Percentiles rank a stretch among this genome's conserved stretches.
phyloP scores from a whole-genome alignment of 2,113 vertebrate species.

The cattle (Bos taurus) region ARS-UCD2.0 NC_037357.1:52902501-52903000 shows the following conservation, averaged over 20 bases:
- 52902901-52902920: background rate
- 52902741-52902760: background rate
- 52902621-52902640: background rate
- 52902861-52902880: background rate
- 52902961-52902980: background rate
- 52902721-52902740: background rate
- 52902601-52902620: background rate
- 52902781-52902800: background rate
- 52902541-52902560: slow-evolving; percentile 23
- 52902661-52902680: background rate
- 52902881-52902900: background rate
- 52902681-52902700: background rate
- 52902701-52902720: background rate
- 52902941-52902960: background rate
- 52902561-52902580: background rate
- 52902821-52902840: background rate
- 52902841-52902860: background rate
- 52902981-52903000: background rate
- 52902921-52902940: background rate
- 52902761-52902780: background rate
- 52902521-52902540: background rate
- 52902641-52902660: background rate
- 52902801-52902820: background rate
- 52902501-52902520: background rate
- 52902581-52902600: background rate